A percentile compares a stretch with the other conserved stretches of the same genome.
phyloP scores from a whole-genome alignment of 2,888 invertebrate species.

The Drosophila anceps region DNA sequence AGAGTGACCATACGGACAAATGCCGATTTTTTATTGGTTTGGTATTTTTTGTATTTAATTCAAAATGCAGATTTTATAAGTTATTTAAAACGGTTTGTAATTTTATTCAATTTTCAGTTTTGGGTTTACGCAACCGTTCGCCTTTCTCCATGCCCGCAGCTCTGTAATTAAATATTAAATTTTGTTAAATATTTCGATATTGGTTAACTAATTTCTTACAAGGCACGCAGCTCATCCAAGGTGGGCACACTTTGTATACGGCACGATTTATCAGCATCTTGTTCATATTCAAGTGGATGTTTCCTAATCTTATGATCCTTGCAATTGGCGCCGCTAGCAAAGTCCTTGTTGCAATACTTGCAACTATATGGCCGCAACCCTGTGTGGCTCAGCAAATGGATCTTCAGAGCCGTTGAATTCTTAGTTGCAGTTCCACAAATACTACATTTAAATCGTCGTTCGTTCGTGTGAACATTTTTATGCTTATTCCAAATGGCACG shows the following conservation, averaged over 20 bases:
- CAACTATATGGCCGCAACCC: slow-evolving; percentile 84
- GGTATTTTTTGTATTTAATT: slow-evolving; percentile 27
- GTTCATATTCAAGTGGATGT: slow-evolving; percentile 81
- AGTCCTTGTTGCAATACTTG: slow-evolving; percentile 83
- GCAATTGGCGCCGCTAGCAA: slow-evolving; percentile 84
- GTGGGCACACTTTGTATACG: slow-evolving; percentile 81
- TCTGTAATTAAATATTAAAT: slow-evolving; percentile 29
- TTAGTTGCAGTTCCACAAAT: slow-evolving; percentile 83
- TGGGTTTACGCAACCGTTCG: slow-evolving; percentile 34
- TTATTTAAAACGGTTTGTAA: background rate
- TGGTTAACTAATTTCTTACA: slow-evolving; percentile 64
- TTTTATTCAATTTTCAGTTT: slow-evolving; percentile 8
- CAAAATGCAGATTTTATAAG: slow-evolving; percentile 1
- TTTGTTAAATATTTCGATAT: too few species aligned
- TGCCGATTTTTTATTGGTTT: background rate
- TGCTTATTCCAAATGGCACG: slow-evolving; percentile 85
- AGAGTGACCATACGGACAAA: slow-evolving; percentile 33
- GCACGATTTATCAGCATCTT: slow-evolving; percentile 55
- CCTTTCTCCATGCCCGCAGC: slow-evolving; percentile 45
- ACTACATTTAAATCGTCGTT: slow-evolving; percentile 82
- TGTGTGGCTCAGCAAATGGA: slow-evolving; percentile 84
- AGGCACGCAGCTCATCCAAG: slow-evolving; percentile 82
- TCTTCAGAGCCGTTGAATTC: slow-evolving; percentile 84
- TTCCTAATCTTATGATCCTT: slow-evolving; percentile 83
- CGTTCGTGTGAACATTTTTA: slow-evolving; percentile 83